Conservation (phyloP, 2,797 vertebrate genomes). For the Cyclura pinguis region DNA sequence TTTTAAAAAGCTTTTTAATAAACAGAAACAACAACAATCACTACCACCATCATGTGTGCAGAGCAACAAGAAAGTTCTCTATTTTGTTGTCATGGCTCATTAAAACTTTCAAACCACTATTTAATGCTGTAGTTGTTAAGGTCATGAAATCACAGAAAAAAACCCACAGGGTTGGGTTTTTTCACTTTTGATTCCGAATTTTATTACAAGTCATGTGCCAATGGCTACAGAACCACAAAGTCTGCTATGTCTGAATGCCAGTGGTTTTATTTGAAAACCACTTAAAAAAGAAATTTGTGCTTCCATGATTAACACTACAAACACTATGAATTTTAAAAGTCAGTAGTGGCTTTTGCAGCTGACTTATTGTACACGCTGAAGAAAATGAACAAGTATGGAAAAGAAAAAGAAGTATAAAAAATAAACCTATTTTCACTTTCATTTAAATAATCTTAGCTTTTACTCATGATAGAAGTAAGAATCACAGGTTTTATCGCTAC, state of each 20-base stretch:
- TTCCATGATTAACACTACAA: neutral
- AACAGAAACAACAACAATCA: neutral
- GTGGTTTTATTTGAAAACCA: neutral
- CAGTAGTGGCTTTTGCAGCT: neutral
- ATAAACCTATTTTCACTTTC: constrained; percentile 2
- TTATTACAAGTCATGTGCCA: neutral
- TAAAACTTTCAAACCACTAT: neutral
- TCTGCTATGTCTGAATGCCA: neutral
- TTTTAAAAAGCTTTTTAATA: neutral
- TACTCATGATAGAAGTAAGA: neutral
- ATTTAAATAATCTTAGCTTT: constrained; percentile 6
- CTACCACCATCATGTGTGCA: neutral
- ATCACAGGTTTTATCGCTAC: neutral
- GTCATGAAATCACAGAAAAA: neutral
- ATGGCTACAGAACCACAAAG: neutral
- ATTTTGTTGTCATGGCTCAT: neutral
- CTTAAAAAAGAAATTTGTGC: neutral
- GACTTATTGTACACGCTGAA: neutral
- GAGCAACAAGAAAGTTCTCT: neutral
- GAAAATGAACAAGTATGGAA: neutral
- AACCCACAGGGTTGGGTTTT: too few relatives aligned
- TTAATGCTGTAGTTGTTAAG: neutral
- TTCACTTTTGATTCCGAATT: neutral
- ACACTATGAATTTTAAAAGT: neutral
- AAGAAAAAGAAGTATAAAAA: neutral